These are phyloP conservation scores for Raphicerus campestris DNA, from an alignment of 2,113 vertebrate genomes.

Conservation along the genomic window DNA sequence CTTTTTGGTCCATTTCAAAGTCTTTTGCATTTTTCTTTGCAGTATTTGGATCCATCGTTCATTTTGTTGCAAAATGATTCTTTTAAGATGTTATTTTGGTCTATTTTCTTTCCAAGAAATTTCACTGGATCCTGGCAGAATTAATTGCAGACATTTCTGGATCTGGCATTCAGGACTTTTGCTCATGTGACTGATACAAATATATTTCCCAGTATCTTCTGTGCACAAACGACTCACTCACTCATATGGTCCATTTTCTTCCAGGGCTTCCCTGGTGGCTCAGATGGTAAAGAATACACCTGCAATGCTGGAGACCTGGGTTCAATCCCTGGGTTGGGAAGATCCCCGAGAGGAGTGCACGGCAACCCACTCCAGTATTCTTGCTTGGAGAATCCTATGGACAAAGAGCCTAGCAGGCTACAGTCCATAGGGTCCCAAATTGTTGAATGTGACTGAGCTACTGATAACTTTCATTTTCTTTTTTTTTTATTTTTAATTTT, in stretches of 20 bases:
- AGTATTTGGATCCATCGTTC: background rate
- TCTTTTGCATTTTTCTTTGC: background rate
- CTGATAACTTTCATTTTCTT: background rate
- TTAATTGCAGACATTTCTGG: background rate
- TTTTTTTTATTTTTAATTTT: no score
- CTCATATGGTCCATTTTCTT: background rate
- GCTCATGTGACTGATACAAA: background rate
- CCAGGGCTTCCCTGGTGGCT: background rate
- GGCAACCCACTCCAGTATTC: background rate
- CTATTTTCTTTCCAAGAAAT: background rate
- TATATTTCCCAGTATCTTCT: background rate
- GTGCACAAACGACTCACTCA: background rate
- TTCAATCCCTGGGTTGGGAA: background rate
- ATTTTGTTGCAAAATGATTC: background rate
- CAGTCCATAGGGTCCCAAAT: background rate
- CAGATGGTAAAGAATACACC: background rate
- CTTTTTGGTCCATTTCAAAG: background rate
- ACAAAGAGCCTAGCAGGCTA: background rate
- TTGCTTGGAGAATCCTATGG: background rate
- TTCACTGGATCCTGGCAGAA: background rate
- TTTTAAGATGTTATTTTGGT: background rate
- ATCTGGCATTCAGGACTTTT: background rate
- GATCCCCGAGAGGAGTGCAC: rapidly evolving
- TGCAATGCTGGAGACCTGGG: background rate
- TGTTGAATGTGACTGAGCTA: background rate